A percentile compares a stretch with the other conserved stretches of the same genome.
phyloP scores from a whole-genome alignment of 2,797 vertebrate genomes.

The Streptopelia turtur region DNA sequence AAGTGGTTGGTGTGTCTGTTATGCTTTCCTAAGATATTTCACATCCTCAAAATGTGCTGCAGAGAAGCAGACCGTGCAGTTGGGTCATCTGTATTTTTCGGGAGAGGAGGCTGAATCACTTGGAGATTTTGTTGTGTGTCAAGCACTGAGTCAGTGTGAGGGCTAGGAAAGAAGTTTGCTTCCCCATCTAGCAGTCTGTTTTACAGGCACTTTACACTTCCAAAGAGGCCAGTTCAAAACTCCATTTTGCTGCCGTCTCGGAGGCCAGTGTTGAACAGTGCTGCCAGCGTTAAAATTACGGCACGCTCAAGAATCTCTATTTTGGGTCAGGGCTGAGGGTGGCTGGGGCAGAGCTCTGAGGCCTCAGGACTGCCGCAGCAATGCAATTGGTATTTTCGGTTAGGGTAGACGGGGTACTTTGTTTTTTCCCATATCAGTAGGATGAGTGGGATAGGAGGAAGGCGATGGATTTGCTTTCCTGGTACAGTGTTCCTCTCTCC shows the following conservation, averaged over 20 bases:
- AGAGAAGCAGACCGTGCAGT: neutral
- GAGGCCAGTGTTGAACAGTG: neutral
- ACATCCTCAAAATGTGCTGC: neutral
- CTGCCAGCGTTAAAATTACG: neutral
- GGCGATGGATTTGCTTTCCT: neutral
- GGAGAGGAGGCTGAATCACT: neutral
- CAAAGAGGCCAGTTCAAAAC: neutral
- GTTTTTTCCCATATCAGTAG: neutral
- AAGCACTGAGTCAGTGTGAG: neutral
- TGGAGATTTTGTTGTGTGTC: neutral
- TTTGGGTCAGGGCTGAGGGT: neutral
- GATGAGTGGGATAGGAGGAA: neutral
- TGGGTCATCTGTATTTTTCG: neutral
- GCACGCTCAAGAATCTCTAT: rapidly evolving
- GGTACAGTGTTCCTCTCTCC: neutral
- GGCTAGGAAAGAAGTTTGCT: neutral
- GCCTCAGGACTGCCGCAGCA: neutral
- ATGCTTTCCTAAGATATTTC: neutral
- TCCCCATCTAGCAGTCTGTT: neutral
- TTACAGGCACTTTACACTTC: neutral
- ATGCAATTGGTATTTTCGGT: neutral
- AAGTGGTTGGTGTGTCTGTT: neutral
- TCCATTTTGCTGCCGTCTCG: neutral
- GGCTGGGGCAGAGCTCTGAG: neutral
- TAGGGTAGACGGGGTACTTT: neutral